Evolutionary conservation across 2,113 vertebrate species (phyloP), one percentile per base, ranked within the genome.

Genomic region (Heloderma charlesbogerti): DNA sequence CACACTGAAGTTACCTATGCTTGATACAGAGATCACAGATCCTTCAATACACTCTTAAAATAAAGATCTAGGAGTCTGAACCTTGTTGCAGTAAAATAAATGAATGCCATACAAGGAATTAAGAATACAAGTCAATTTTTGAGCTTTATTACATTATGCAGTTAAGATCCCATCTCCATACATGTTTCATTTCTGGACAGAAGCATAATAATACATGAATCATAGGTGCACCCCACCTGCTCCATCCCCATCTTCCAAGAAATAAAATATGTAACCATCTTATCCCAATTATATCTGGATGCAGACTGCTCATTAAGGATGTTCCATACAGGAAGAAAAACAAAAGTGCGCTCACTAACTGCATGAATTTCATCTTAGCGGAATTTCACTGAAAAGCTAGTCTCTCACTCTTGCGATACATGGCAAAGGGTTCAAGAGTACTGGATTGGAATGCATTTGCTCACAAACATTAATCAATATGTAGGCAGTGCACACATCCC

Each of bases 141-240:
- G 91, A 95, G 93, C 91, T 97, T 94, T 96, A 96, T 97, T 97
- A 96, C 96, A 94, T 96, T 95, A 96, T 0, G 93, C 94, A 96
- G 91, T 94, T 96, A 94, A 96, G 95, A 96, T 94, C 95, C 94
- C 92, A 94, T 96, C 94, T 97, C 92, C 94, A 95, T 95, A 96
- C 95, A 96, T 91, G 90, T 96, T 96, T 96, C 95, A 96, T 95
- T 95, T 94, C 94, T 91, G 95, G 92, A 95, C 93, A 96, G 94
- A 95, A 96, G 96, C 97, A 95, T 97, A 95, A 96, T 97, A 93
- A 96, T 94, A 96, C 95, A 96, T 91, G 94, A 96, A 94, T 94
- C 93, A 96, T 90, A 93, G 94, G 92, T 93, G 92, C 90, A 91
- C 93, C 84, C 89, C 22, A 89, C 92, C 93, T 86, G 91, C 83